These are phyloP conservation scores for Neodiprion fabricii DNA, from an alignment of 1,140 invertebrate genomes.

Conservation along the genomic window DNA sequence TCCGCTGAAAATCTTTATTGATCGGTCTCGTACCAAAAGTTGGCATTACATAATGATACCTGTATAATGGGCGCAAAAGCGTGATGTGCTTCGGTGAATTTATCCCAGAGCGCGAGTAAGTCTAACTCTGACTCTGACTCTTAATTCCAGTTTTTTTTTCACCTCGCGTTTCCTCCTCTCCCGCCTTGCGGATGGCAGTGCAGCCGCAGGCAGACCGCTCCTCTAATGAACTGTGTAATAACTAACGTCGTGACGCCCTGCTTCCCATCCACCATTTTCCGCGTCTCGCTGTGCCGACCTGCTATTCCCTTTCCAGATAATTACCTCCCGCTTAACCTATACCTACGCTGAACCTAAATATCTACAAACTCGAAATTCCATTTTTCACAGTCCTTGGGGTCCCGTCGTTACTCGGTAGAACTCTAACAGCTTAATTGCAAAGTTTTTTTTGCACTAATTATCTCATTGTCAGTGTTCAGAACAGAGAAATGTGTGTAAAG, in stretches of 20 bases:
- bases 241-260: slow-evolving; percentile 34
- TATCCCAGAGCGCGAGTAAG: background rate
- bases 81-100: background rate
- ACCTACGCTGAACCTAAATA: no score
- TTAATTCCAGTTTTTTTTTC: background rate
- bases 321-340: background rate
- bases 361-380: no score
- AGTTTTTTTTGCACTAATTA: no score
- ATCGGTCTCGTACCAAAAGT: no score
- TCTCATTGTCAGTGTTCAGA: no score
- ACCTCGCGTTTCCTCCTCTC: slow-evolving; percentile 4
- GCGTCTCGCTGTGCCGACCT: background rate
- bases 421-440: no score
- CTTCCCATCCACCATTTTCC: background rate
- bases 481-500: no score
- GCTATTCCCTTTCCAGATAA: background rate
- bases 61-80: background rate
- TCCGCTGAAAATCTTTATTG: no score
- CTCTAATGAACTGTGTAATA: slow-evolving; percentile 47
- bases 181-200: slow-evolving; percentile 22
- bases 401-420: no score
- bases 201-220: slow-evolving; percentile 32
- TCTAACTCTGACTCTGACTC: background rate
- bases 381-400: no score
- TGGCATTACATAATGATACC: no score